Conservation (phyloP, 2,888 invertebrate genomes). For the Hipparchia sbordonii region DNA sequence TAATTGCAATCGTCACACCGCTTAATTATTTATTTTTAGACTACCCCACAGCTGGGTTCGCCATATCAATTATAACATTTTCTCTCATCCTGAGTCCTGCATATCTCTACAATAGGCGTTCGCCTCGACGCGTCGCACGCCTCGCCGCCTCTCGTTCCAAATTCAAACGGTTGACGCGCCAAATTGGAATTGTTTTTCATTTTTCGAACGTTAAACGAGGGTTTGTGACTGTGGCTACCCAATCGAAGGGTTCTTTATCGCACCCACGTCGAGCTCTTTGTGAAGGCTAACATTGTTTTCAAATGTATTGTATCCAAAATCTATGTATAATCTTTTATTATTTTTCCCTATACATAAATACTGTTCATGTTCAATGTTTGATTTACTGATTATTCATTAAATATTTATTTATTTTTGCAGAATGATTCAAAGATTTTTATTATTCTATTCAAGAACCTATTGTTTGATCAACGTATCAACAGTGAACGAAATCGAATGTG, state of each 20-base stretch:
- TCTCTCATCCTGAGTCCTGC: conserved; percentile 41
- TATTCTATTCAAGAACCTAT: too few relatives aligned
- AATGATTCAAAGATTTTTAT: too few relatives aligned
- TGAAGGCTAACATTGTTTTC: conserved; percentile 3
- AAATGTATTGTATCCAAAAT: conserved; percentile 1
- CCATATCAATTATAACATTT: conserved; percentile 10
- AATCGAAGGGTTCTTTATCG: conserved; percentile 47
- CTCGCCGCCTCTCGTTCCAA: conserved; percentile 63
- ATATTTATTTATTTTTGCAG: background rate
- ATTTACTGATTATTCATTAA: background rate
- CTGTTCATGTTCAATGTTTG: background rate
- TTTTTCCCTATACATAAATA: background rate
- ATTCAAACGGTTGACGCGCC: conserved; percentile 77
- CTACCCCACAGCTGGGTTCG: background rate
- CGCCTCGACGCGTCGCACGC: conserved; percentile 53
- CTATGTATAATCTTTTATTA: background rate
- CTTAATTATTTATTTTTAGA: too few relatives aligned
- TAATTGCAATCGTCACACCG: too few relatives aligned
- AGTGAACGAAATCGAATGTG: too few relatives aligned
- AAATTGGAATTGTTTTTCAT: conserved; percentile 79
- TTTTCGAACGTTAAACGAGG: conserved; percentile 68
- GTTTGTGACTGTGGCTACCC: conserved; percentile 65
- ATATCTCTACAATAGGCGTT: conserved; percentile 55
- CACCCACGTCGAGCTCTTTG: conserved; percentile 29
- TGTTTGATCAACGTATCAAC: too few relatives aligned